Percentiles rank a stretch among this genome's conserved stretches.
These are phyloP conservation scores for Bugulina stolonifera DNA, from an alignment of 2,888 invertebrate species.

Conservation along the genomic window DNA sequence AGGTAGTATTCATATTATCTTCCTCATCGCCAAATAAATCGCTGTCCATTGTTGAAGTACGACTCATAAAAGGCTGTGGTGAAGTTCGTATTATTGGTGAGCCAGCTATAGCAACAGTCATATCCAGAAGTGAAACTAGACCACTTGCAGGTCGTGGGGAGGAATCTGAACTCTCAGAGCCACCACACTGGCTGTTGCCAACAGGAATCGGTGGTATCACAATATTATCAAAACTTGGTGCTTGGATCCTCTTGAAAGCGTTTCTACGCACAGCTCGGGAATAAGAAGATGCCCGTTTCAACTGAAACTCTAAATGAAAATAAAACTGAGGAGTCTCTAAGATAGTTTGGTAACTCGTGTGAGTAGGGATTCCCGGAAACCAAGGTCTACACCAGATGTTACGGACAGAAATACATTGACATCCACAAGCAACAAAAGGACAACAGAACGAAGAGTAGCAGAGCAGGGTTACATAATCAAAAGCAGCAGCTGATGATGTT, in stretches of 20 bases:
- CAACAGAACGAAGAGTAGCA: slow-evolving; percentile 9
- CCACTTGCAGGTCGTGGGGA: neutral
- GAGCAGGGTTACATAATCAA: neutral
- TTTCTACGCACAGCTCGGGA: neutral
- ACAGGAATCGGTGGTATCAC: neutral
- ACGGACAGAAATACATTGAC: neutral
- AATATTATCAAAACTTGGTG: neutral
- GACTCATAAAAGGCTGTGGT: neutral
- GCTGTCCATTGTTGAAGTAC: too few species aligned
- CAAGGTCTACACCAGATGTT: neutral
- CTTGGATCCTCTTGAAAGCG: neutral
- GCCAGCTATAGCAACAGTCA: neutral
- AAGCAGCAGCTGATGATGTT: neutral
- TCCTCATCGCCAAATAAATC: too few species aligned
- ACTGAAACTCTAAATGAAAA: slow-evolving; percentile 24
- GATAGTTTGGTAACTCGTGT: neutral
- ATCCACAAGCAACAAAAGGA: slow-evolving; percentile 11
- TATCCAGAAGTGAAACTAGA: neutral
- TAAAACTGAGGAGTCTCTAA: neutral
- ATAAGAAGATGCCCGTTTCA: neutral
- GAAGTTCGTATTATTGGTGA: neutral
- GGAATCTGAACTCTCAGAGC: neutral
- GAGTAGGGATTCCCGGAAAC: neutral
- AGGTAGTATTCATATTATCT: too few species aligned
- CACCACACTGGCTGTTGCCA: neutral